Evolutionary conservation across 1,140 invertebrate species (phyloP), one percentile per base, ranked within the genome.

Genomic region (Tribolium castaneum): DNA sequence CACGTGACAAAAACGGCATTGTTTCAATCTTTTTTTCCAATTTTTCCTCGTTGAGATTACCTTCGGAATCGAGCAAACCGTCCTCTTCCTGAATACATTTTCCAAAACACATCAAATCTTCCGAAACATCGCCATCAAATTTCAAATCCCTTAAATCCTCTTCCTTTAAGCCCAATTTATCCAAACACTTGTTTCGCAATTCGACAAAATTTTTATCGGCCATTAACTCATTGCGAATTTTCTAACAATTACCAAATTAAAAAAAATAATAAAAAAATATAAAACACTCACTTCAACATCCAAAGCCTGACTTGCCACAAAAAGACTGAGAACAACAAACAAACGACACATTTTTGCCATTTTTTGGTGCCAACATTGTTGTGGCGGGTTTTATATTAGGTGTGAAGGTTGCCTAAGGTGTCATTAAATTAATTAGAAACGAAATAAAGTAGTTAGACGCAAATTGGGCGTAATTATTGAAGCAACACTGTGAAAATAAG

Each of bases 141-240:
- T 59, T 59, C 16, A 59, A 25, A 25, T 59, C 54, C 6, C 30
- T 59, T 6, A 59, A 25, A 25, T 59, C 54, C 6, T 59, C 54
- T 10, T 10, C 19, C 5, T 22, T 59, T 22, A 59, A 2, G 1
- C 54, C 54, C 3, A 59, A 2, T 1, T 9, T 25, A 25, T 12
- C n/a, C 54, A 59, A 59, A 25, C 54, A 59, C 3, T 59, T 22
- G 22, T 59, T 19, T 59, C 54, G 19, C 5, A 12, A 16, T 9
- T 14, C 54, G 6, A 59, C 9, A n/a, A 59, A 59, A n/a, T 59
- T 22, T 59, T 59, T n/a, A 59, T 59, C 54, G n/a, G 54, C 16
- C 54, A 59, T 2, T 22, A 59, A 22, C 10, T 59, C 22, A 9
- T 59, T 19, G n/a, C 54, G 54, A 2, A 59, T 2, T 30, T 14